These are phyloP conservation scores for Pseudolaguvia tuberculata DNA, from an alignment of 2,113 vertebrate species.

Conservation along the genomic window DNA sequence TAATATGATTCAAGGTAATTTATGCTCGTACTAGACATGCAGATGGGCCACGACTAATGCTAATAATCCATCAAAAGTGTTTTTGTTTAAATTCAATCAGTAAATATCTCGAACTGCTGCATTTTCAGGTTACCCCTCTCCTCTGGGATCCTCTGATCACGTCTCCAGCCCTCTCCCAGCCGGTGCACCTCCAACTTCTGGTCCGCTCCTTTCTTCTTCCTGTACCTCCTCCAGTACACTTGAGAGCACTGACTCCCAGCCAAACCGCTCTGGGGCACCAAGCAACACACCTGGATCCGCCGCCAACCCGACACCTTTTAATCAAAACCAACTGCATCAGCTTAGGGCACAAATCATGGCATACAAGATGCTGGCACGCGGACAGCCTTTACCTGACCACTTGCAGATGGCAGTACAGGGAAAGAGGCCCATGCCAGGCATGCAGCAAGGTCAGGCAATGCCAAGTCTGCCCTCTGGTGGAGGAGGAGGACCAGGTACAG, in stretches of 20 bases:
- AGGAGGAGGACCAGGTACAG: slow-evolving; percentile 70
- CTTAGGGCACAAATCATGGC: slow-evolving; percentile 96
- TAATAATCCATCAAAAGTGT: background rate
- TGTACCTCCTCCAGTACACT: slow-evolving; percentile 72
- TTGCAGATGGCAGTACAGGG: slow-evolving; percentile 95
- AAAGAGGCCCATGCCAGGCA: slow-evolving; percentile 86
- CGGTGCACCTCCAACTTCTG: slow-evolving; percentile 81
- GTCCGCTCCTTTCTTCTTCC: slow-evolving; percentile 73
- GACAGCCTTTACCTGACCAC: slow-evolving; percentile 86
- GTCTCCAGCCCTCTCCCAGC: slow-evolving; percentile 86
- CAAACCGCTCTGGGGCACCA: slow-evolving; percentile 64
- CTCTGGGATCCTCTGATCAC: slow-evolving; percentile 85
- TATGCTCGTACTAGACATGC: background rate
- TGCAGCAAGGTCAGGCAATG: slow-evolving; percentile 86
- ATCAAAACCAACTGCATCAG: slow-evolving; percentile 95
- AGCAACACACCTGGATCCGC: slow-evolving; percentile 63
- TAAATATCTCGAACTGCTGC: slow-evolving; percentile 4
- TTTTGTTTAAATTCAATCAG: background rate
- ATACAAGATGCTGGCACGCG: slow-evolving; percentile 92
- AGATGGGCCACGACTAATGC: background rate
- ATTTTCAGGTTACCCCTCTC: slow-evolving; percentile 85
- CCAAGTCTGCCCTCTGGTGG: slow-evolving; percentile 77
- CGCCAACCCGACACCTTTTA: slow-evolving; percentile 90
- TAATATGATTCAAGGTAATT: background rate
- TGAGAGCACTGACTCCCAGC: slow-evolving; percentile 78